Evolutionary conservation across 2,888 invertebrate species (phyloP), one percentile per base, ranked within the genome.

Genomic region (Himalopsyche tibetana): DNA sequence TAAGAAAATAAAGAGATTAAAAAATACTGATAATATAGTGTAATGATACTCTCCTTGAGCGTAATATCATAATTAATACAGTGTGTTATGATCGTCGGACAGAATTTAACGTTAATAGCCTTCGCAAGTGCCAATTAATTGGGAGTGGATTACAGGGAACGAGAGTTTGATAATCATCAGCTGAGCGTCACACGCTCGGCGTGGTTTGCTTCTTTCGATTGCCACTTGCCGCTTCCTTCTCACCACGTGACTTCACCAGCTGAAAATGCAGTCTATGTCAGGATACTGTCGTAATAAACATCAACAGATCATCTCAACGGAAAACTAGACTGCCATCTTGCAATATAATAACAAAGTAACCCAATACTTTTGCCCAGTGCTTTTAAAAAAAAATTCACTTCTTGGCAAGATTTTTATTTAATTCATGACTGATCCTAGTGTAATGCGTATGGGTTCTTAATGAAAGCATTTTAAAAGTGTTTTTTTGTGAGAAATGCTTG

Each of bases 171-270:
- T 74, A 38, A 74, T 74, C 74, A 74, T 28, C 36, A 74, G 74
- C 11, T 74, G 28, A 74, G 74, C 74, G 74, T 74, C 74, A 74
- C 74, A 74, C 74, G 74, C 74, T 74, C 74, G 74, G 74, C 74
- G 74, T 74, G 74, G 74, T 38, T 74, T 74, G 38, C 36, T 12
- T 36, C 74, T 74, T 36, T 51, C 51, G 51, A 19, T 74, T 74
- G 36, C 28, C 36, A 74, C 63, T 63, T 63, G 63, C 63, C 74
- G 74, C 36, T 74, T 74, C 74, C 74, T 74, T 74, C 12, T 12
- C 36, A 74, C 74, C 15, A 28, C 15, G 36, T 74, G 74, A 36
- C 74, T 38, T 74, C 74, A 36, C 36, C 36, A 36, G 1, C 74
- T 69, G 69, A n/a, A 28, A 36, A 69, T 36, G 36, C 69, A 69